Evolutionary conservation across 2,888 invertebrate genomes (phyloP).

Genomic region (Synanthedon myopaeformis): DNA sequence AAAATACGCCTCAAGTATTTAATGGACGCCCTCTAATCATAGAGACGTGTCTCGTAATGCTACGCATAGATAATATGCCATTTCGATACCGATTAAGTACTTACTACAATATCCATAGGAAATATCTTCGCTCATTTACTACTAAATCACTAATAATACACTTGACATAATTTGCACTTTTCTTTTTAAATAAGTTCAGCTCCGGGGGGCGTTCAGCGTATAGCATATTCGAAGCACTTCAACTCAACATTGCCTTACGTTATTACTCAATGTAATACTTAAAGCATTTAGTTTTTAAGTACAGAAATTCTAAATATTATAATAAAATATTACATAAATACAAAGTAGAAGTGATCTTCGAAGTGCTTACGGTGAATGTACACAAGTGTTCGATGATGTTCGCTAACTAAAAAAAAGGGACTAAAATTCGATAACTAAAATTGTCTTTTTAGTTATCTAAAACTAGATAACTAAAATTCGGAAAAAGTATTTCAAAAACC

Average conservation of each 20-base stretch:
- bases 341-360: conserved; percentile 21
- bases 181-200: conserved; percentile 35
- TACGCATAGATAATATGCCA: conserved; percentile 14
- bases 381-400: conserved; percentile 9
- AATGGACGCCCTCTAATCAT: too few species aligned
- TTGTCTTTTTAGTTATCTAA: too few species aligned
- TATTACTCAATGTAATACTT: conserved; percentile 1
- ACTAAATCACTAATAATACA: conserved; percentile 51
- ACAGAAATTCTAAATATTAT: not conserved
- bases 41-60: too few species aligned
- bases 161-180: conserved; percentile 64
- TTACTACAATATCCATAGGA: conserved; percentile 63
- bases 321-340: not conserved
- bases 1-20: too few species aligned
- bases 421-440: too few species aligned
- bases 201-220: conserved; percentile 66
- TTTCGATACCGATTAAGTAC: conserved; percentile 44
- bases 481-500: too few species aligned
- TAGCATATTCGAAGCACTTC: conserved; percentile 61
- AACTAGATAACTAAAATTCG: too few species aligned
- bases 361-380: conserved; percentile 51
- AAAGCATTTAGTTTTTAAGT: not conserved
- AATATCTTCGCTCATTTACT: conserved; percentile 54
- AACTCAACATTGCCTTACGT: conserved; percentile 10
- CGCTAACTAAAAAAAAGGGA: too few species aligned